Evolutionary conservation across 2,113 vertebrate species (phyloP).

Genomic region (Archocentrus centrarchus): DNA sequence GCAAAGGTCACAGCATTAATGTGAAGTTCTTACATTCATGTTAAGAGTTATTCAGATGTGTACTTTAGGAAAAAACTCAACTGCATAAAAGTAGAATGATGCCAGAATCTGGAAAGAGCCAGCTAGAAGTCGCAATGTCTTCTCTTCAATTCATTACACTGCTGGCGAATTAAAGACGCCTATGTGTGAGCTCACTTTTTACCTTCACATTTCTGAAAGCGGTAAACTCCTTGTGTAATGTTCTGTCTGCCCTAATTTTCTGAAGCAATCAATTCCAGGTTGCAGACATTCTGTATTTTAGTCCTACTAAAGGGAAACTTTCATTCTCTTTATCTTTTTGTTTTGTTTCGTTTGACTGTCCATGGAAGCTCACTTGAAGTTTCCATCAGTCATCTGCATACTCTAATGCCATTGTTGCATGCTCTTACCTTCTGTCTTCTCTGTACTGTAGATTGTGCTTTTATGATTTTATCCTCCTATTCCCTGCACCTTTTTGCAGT

Average conservation of each 20-base stretch:
- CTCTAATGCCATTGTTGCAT: not conserved
- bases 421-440: not conserved
- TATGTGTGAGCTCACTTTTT: not conserved
- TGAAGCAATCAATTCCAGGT: no score
- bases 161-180: not conserved
- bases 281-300: no score
- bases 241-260: not conserved
- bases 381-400: not conserved
- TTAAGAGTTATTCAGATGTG: not conserved
- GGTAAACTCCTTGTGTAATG: not conserved
- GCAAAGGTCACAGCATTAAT: not conserved
- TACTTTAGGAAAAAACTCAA: not conserved
- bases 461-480: not conserved
- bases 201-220: not conserved
- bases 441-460: not conserved
- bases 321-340: no score
- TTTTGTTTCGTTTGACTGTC: not conserved
- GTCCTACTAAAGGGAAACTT: no score
- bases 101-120: not conserved
- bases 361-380: not conserved
- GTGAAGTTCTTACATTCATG: not conserved
- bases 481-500: no score
- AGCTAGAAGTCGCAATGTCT: not conserved
- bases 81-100: not conserved
- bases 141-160: not conserved